Evolutionary conservation across 2,888 invertebrate species (phyloP), one percentile per base, ranked within the genome.

Genomic region (Drosophila meridiana): DNA sequence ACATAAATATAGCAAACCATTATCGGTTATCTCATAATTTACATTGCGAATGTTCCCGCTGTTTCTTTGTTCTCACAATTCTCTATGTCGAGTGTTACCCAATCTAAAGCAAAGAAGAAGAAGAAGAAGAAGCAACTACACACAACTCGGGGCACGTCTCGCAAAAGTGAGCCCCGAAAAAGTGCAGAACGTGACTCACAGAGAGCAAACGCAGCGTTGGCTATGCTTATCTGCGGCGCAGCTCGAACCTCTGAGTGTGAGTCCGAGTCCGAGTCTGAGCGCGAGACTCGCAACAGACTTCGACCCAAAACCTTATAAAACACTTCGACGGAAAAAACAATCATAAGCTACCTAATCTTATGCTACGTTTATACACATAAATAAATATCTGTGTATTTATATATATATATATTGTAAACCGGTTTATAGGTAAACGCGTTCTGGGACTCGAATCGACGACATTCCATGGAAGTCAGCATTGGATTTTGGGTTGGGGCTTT

Each of bases 391-490:
- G 13, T 30, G 26, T 4, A 8, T 45, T 11, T n/a, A n/a, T 9
- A 9, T 50, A 9, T 50, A 30, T 32, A 34, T 34, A 38, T 26
- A 40, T 42, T 42, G 42, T 52, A 42, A 72, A 72, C 80, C 76
- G 82, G 82, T 76, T 89, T 82, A 56, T 11, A 43, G 28, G 61
- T 50, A 80, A 80, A 78, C 78, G 78, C 73, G 80, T 78, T 74
- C 74, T 77, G 67, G 63, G 63, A 69, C 73, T 73, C 72, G 57
- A 40, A 74, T 59, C 64, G 47, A 34, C 76, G 50, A 66, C 89
- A 84, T 84, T 84, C 87, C 77, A 84, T 65, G 71, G 59, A 67
- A 81, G 69, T 67, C 79, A 84, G 52, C 62, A 53, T 69, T 48
- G 60, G 40, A 42, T 45, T 40, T 65, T 59, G 47, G 62, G 34